Evolutionary conservation across 2,113 vertebrate genomes (phyloP).

Genomic region (Pluvialis apricaria): DNA sequence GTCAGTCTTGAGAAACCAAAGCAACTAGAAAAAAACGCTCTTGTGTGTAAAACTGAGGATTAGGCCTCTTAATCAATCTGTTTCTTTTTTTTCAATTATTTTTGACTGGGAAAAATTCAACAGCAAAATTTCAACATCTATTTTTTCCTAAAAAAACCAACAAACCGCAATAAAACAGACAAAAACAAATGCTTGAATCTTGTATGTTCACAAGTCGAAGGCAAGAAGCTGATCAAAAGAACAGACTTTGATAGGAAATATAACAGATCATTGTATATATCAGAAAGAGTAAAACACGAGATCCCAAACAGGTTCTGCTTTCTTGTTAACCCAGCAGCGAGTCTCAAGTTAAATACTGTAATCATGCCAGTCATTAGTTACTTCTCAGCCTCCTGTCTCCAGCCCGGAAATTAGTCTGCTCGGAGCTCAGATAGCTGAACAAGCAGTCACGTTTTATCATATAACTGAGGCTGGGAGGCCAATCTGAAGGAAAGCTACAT

Average conservation of each 20-base stretch:
- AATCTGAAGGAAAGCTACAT: slow-evolving; percentile 39
- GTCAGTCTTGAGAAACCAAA: neutral
- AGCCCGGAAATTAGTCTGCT: slow-evolving; percentile 62
- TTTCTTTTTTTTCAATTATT: neutral
- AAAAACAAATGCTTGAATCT: neutral
- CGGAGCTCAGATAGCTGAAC: slow-evolving; percentile 47
- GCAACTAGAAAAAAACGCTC: neutral
- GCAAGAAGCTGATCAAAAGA: neutral
- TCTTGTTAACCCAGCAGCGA: slow-evolving; percentile 28
- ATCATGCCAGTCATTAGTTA: slow-evolving; percentile 55
- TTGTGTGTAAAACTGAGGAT: neutral
- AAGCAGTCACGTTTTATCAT: slow-evolving; percentile 62
- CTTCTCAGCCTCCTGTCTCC: slow-evolving; percentile 53
- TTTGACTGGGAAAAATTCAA: neutral
- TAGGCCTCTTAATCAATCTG: neutral
- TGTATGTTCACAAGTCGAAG: neutral
- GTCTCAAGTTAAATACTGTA: slow-evolving; percentile 28
- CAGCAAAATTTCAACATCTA: neutral
- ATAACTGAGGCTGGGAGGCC: slow-evolving; percentile 24
- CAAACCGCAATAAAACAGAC: neutral
- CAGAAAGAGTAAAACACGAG: neutral
- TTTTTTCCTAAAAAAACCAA: neutral
- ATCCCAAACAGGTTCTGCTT: slow-evolving; percentile 7
- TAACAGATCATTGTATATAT: neutral
- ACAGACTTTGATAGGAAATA: neutral